phyloP scores from a whole-genome alignment of 2,797 vertebrate species.

The Balearica regulorum region DNA sequence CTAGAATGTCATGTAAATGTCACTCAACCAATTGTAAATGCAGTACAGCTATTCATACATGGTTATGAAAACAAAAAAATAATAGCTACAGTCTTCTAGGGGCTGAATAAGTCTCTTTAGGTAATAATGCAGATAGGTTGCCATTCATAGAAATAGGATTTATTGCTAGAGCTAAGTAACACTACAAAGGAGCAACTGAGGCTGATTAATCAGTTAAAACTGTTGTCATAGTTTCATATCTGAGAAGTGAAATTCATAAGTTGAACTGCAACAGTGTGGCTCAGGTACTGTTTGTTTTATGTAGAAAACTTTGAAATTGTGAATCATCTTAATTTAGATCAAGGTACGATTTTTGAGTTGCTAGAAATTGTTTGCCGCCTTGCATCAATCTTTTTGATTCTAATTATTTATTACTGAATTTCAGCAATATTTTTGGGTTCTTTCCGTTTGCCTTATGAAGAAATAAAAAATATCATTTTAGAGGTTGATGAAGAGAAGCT shows the following conservation, averaged over 20 bases:
- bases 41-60: background rate
- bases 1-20: background rate
- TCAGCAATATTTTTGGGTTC: conserved; percentile 98
- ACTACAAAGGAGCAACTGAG: background rate
- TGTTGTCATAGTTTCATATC: background rate
- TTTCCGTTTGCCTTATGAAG: conserved; percentile 96
- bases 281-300: background rate
- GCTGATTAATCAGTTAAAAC: background rate
- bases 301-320: background rate
- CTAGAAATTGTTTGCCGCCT: background rate
- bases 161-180: background rate
- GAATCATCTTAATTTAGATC: background rate
- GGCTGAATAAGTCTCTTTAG: background rate
- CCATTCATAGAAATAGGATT: background rate
- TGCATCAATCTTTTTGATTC: background rate
- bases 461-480: conserved; percentile 93
- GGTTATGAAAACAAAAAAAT: background rate
- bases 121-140: background rate
- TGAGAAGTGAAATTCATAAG: background rate
- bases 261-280: background rate
- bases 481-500: conserved; percentile 92
- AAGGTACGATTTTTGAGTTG: background rate
- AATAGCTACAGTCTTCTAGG: background rate
- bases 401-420: conserved; percentile 55
- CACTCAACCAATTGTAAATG: background rate